Percentiles rank a stretch among this genome's conserved stretches.
Evolutionary conservation across 2,888 invertebrate species (phyloP).

Genomic region (Cactoblastis cactorum): DNA sequence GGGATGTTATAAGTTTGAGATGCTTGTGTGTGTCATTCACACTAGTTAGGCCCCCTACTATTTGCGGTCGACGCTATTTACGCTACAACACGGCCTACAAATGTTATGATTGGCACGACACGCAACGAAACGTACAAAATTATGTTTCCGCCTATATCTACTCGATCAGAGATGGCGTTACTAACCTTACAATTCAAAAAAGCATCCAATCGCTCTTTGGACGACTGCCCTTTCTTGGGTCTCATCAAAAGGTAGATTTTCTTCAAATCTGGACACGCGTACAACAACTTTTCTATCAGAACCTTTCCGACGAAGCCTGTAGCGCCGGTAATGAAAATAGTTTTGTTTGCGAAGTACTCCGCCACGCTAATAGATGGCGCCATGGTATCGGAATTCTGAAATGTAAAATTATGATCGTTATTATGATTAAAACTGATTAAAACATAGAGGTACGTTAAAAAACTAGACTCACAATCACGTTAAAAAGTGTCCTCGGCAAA

Average conservation of each 20-base stretch:
- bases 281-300: constrained; percentile 86
- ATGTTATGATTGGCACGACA: background rate
- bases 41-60: too few species aligned
- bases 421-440: too few species aligned
- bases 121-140: background rate
- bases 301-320: constrained; percentile 93
- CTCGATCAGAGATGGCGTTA: constrained; percentile 34
- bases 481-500: too few species aligned
- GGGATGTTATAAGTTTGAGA: too few species aligned
- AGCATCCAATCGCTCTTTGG: constrained; percentile 81
- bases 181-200: constrained; percentile 73
- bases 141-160: constrained; percentile 18
- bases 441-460: too few species aligned
- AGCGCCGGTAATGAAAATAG: constrained; percentile 88
- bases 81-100: too few species aligned
- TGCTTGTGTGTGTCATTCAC: too few species aligned
- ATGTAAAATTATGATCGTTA: background rate
- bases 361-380: constrained; percentile 62
- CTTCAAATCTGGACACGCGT: constrained; percentile 84
- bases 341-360: constrained; percentile 79
- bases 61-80: too few species aligned
- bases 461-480: too few species aligned
- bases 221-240: constrained; percentile 83
- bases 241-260: constrained; percentile 86
- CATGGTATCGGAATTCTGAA: constrained; percentile 32